Evolutionary conservation across 2,797 vertebrate genomes (phyloP), one percentile per base, ranked within the genome.

Genomic region (Etheostoma perlongum): DNA sequence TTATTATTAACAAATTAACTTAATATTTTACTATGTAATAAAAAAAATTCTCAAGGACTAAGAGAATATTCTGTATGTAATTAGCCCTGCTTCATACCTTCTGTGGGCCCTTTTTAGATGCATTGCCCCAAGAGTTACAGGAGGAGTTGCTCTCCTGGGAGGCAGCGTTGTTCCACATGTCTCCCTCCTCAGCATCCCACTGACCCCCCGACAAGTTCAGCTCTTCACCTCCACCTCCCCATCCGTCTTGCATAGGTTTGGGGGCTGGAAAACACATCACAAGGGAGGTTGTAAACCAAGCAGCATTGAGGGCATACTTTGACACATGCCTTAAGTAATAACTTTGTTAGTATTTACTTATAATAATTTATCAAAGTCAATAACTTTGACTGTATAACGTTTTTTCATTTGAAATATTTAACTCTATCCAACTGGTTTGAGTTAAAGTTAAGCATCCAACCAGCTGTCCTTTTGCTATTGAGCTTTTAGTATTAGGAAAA

Each of bases 181-280:
- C 98, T 79, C 97, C 97, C 84, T 99, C 98, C 1, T 98, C 97
- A 72, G 97, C 95, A 33, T 99, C 98, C 84, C 95, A 95, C 71
- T 95, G 94, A 66, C 90, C 78, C 14, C 92, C 87, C 4, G 94
- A 93, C 76, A 95, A 61, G 80, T 95, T 96, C 88, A 98, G 95
- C 89, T 99, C 97, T 2, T 98, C 92, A 25, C 96, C 96, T 74
- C 97, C 97, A 74, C 96, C 97, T 92, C 97, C 97, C 98, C 98
- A 99, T 94, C 97, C 95, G 25, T 98, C 96, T 97, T 98, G 98
- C 97, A 98, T 97, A 98, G 98, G 95, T 97, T 99, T 99, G 75
- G 97, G 95, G 92, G 96, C 98, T 99, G 82, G n/a, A 85, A 81
- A 76, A 71, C n/a, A 72, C 40, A 68, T 12, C 3, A 74, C 4